Conservation (phyloP, 2,888 invertebrate species). For the Orthosia gothica region DNA sequence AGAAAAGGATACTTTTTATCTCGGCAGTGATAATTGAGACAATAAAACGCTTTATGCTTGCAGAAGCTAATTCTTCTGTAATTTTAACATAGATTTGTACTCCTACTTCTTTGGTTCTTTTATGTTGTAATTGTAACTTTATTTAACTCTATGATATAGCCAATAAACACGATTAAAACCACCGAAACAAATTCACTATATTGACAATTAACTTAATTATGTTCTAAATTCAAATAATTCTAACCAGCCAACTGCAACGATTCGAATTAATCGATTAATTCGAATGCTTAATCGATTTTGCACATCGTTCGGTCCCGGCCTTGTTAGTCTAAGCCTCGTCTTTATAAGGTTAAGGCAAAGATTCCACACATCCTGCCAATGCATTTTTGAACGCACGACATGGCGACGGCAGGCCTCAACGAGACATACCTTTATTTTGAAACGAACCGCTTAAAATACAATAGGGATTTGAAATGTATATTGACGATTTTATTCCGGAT, state of each 20-base stretch:
- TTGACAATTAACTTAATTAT: conserved; percentile 24
- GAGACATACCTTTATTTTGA: conserved; percentile 64
- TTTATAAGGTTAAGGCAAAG: conserved; percentile 74
- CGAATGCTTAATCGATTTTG: conserved; percentile 70
- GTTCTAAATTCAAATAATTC: conserved; percentile 53
- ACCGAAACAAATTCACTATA: conserved; percentile 24
- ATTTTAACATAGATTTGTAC: not conserved
- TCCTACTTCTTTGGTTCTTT: not conserved
- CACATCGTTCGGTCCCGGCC: conserved; percentile 64
- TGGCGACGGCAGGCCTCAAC: conserved; percentile 56
- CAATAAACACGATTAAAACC: conserved; percentile 11
- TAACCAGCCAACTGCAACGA: conserved; percentile 50
- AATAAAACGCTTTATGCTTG: too few relatives aligned
- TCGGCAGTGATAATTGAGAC: too few relatives aligned
- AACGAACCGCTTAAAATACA: conserved; percentile 75
- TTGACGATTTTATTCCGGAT: conserved; percentile 54
- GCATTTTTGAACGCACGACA: conserved; percentile 63
- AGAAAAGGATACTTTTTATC: too few relatives aligned
- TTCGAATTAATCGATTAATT: conserved; percentile 68
- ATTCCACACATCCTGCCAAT: conserved; percentile 72
- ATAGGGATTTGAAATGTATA: conserved; percentile 69
- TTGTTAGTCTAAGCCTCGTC: conserved; percentile 69
- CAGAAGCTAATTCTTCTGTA: too few relatives aligned
- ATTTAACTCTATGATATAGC: not conserved
- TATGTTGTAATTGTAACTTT: not conserved